Evolutionary conservation across 2,113 vertebrate species (phyloP).

Genomic region (Phoxinus phoxinus): DNA sequence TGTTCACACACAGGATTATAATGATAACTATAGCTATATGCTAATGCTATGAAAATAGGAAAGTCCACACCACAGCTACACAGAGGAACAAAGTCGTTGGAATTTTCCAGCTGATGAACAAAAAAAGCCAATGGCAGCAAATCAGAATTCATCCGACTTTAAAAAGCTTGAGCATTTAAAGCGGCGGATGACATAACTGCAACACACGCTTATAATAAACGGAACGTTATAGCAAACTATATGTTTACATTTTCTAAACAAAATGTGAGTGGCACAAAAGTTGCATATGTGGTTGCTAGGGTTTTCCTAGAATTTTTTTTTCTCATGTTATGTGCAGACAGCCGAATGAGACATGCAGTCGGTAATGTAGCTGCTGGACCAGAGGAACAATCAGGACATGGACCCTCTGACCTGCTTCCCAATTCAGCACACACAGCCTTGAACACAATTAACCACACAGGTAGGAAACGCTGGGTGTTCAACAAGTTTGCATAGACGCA

Average conservation of each 20-base stretch:
- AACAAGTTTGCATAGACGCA: neutral
- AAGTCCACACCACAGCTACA: too few relatives aligned
- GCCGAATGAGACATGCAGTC: slow-evolving; percentile 76
- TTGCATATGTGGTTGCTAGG: neutral
- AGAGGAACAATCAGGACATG: slow-evolving; percentile 63
- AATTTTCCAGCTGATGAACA: neutral
- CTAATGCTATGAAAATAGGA: too few relatives aligned
- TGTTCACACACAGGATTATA: too few relatives aligned
- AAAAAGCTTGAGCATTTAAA: neutral
- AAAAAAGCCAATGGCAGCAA: neutral
- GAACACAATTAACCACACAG: slow-evolving; percentile 71
- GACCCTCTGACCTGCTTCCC: slow-evolving; percentile 51
- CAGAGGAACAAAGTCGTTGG: too few relatives aligned
- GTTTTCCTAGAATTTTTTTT: neutral
- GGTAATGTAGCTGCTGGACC: slow-evolving; percentile 62
- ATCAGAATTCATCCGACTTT: neutral
- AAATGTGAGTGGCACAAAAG: too few relatives aligned
- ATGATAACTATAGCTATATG: too few relatives aligned
- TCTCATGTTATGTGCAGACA: slow-evolving; percentile 61
- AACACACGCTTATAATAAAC: neutral
- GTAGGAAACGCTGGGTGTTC: slow-evolving; percentile 62
- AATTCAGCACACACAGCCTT: slow-evolving; percentile 54
- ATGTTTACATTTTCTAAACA: too few relatives aligned
- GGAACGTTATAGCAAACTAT: too few relatives aligned
- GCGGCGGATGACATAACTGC: neutral